These are phyloP conservation scores for Malurus splendens DNA, from an alignment of 2,797 vertebrate species.

Conservation along the genomic window DNA sequence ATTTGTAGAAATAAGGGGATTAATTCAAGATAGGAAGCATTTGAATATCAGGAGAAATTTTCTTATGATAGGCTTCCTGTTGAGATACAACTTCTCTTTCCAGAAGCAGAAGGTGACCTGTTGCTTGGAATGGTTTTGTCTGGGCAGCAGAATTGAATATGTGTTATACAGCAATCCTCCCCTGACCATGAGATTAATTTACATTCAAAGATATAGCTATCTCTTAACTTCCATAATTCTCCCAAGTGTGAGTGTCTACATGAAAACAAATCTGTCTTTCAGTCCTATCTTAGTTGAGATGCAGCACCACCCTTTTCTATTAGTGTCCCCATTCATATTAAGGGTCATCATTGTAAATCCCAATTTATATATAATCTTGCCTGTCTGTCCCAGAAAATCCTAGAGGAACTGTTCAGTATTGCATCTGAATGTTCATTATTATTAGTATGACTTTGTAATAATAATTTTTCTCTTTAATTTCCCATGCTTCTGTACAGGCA, in stretches of 20 bases:
- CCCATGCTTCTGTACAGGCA: not conserved
- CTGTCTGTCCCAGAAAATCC: not conserved
- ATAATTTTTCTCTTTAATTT: not conserved
- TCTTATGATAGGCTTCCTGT: not conserved
- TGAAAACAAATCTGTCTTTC: not conserved
- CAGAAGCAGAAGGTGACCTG: not conserved
- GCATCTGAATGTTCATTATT: not conserved
- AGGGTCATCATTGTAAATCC: not conserved
- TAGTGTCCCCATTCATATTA: too few species aligned
- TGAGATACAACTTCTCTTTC: not conserved
- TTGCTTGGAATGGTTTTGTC: not conserved
- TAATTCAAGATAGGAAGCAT: not conserved
- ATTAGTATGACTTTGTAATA: not conserved
- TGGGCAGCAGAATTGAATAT: not conserved
- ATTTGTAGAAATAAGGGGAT: not conserved
- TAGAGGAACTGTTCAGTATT: not conserved
- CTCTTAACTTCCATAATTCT: not conserved
- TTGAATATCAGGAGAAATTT: not conserved
- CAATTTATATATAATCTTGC: not conserved
- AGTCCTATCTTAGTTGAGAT: not conserved
- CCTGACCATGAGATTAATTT: not conserved
- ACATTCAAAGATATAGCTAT: not conserved
- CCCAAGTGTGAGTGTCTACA: not conserved
- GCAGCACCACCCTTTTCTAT: too few species aligned
- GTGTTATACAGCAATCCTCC: not conserved